Percentiles rank a stretch among this genome's conserved stretches.
Evolutionary conservation across 2,888 invertebrate species (phyloP).

Genomic region (Hartigia nigra): DNA sequence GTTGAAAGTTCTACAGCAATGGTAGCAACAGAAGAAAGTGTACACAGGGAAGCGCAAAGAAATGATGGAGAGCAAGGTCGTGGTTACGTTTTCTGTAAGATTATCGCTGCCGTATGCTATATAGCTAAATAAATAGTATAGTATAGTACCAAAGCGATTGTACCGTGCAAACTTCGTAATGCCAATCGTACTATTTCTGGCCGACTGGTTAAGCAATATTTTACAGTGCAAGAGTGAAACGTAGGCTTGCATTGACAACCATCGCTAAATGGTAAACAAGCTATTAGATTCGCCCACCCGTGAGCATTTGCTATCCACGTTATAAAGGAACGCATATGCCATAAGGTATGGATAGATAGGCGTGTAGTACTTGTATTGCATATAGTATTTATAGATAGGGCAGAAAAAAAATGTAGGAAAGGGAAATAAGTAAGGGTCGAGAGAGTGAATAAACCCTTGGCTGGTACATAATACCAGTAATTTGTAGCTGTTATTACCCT

Average conservation of each 20-base stretch:
- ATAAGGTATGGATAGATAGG: neutral
- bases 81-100: neutral
- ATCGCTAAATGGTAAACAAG: constrained; percentile 33
- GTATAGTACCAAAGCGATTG: neutral
- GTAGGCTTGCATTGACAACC: constrained; percentile 33
- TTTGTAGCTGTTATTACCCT: neutral
- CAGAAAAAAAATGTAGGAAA: neutral
- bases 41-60: neutral
- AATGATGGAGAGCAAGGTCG: neutral
- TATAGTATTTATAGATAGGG: neutral
- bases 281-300: constrained; percentile 35
- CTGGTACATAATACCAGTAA: neutral
- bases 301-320: neutral
- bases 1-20: neutral
- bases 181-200: neutral
- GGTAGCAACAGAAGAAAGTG: neutral
- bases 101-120: neutral
- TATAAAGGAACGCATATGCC: neutral
- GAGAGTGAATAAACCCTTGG: neutral
- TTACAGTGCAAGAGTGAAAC: constrained; percentile 15
- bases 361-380: neutral
- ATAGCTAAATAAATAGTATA: neutral
- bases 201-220: constrained; percentile 2
- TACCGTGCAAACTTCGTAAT: neutral
- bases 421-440: neutral